These are phyloP conservation scores for Sapayoa aenigma DNA, from an alignment of 2,113 vertebrate genomes.

Conservation along the genomic window DNA sequence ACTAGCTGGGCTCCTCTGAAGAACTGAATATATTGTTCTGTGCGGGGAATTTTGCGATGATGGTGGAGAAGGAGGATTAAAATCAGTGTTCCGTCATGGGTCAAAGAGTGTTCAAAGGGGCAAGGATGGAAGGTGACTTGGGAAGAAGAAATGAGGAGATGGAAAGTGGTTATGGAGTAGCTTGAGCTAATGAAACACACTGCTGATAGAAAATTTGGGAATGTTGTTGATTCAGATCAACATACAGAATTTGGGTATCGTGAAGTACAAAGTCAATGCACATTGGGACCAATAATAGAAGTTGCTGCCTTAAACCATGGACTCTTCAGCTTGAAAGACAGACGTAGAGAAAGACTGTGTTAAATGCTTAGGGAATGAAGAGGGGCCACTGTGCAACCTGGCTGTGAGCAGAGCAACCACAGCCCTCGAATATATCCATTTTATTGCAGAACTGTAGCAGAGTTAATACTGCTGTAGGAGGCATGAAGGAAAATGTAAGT, in stretches of 20 bases:
- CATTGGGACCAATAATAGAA: conserved; percentile 23
- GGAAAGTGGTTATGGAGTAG: background rate
- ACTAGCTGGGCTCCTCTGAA: background rate
- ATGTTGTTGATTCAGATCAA: background rate
- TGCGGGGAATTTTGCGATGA: background rate
- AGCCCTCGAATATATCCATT: background rate
- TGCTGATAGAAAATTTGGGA: background rate
- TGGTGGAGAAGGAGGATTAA: background rate
- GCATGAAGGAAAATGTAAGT: background rate
- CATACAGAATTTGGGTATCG: background rate
- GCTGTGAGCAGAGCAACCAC: background rate
- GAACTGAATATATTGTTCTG: background rate
- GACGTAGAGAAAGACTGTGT: background rate
- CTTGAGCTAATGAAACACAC: background rate
- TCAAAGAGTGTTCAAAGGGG: background rate
- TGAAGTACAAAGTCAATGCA: background rate
- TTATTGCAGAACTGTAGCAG: background rate
- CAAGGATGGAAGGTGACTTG: background rate
- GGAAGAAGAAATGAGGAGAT: background rate
- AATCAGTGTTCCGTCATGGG: background rate
- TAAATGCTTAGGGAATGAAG: background rate
- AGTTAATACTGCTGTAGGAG: background rate
- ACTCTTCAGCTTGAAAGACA: conserved; percentile 3
- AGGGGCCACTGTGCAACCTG: background rate
- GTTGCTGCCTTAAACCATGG: background rate